phyloP scores from a whole-genome alignment of 2,888 invertebrate species.

The Microctonus aethiopoides region DNA sequence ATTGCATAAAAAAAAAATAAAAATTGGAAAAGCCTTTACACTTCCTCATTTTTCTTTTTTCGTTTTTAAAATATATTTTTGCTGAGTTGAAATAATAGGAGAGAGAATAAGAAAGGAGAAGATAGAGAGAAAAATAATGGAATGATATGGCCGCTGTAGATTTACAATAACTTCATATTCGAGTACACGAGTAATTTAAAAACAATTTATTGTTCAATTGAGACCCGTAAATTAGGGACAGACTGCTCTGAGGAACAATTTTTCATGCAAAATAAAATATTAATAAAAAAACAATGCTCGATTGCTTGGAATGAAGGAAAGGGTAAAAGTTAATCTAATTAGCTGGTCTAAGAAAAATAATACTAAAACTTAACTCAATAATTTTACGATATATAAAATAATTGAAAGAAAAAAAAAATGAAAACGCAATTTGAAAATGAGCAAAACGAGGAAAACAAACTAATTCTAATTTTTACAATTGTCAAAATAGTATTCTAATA shows the following conservation, averaged over 20 bases:
- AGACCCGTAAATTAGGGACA: constrained; percentile 47
- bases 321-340: not conserved
- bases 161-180: constrained; percentile 42
- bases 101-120: not conserved
- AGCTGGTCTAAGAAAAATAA: not conserved
- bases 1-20: constrained; percentile 59
- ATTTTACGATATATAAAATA: constrained; percentile 12
- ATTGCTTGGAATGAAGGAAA: not conserved
- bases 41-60: constrained; percentile 58
- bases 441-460: not conserved
- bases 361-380: constrained; percentile 22
- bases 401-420: not conserved
- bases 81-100: constrained; percentile 5
- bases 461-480: not conserved
- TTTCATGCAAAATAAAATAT: constrained; percentile 45
- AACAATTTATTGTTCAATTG: constrained; percentile 35
- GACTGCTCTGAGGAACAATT: constrained; percentile 57
- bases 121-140: constrained; percentile 30
- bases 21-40: constrained; percentile 62
- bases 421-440: not conserved
- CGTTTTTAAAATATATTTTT: constrained; percentile 45
- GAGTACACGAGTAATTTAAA: not conserved
- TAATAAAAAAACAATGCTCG: constrained; percentile 11
- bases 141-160: constrained; percentile 36
- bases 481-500: not conserved